These are phyloP conservation scores for Ruditapes philippinarum DNA, from an alignment of 1,140 invertebrate species.

Conservation along the genomic window DNA sequence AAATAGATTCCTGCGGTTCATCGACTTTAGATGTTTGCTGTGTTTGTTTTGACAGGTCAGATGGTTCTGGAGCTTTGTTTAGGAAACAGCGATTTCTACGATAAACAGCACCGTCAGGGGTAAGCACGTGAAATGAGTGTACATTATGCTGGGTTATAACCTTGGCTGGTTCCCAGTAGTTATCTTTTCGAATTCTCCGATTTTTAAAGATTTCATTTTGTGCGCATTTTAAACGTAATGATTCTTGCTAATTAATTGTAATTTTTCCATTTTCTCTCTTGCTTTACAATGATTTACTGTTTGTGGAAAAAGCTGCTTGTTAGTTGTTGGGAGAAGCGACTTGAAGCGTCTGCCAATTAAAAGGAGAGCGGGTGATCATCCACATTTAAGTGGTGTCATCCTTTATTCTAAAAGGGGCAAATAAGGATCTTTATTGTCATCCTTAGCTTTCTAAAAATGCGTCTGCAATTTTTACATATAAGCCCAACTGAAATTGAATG, in stretches of 20 bases:
- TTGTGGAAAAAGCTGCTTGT: not conserved
- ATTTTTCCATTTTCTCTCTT: not conserved
- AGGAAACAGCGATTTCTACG: not conserved
- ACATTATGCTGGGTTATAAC: not conserved
- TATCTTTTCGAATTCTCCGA: not conserved
- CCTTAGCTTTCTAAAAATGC: slow-evolving; percentile 72
- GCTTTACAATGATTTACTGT: not conserved
- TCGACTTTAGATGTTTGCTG: not conserved
- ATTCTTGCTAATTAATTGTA: not conserved
- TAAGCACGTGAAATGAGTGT: not conserved
- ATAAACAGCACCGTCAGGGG: not conserved
- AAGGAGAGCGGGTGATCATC: not conserved
- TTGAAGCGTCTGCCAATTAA: slow-evolving; percentile 1
- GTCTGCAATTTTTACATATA: slow-evolving; percentile 69
- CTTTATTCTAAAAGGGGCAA: slow-evolving; percentile 69
- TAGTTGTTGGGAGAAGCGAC: not conserved
- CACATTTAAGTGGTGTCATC: slow-evolving; percentile 59
- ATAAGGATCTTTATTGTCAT: slow-evolving; percentile 66
- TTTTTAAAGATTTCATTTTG: not conserved
- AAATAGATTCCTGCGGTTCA: not conserved
- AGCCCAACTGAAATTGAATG: slow-evolving; percentile 70
- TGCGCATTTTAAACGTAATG: not conserved
- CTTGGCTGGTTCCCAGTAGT: not conserved
- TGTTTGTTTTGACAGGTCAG: not conserved
- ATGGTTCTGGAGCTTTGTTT: not conserved